Percentiles rank a stretch among this genome's conserved stretches.
Evolutionary conservation across 2,888 invertebrate species (phyloP).

Genomic region (Heliconius ismenius): DNA sequence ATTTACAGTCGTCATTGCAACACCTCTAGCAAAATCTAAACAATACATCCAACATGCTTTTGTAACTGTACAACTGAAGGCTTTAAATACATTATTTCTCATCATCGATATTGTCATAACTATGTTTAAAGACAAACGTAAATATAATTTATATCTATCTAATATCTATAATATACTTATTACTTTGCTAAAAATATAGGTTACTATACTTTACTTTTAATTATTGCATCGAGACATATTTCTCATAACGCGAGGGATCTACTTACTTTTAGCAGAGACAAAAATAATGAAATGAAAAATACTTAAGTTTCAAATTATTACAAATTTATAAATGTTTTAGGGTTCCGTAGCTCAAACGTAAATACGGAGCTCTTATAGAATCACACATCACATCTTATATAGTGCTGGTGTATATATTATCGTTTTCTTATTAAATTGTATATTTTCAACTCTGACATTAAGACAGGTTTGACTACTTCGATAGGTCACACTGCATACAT

Average conservation of each 20-base stretch:
- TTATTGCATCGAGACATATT: too few relatives aligned
- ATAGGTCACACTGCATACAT: slow-evolving; percentile 4
- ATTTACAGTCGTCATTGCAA: slow-evolving; percentile 17
- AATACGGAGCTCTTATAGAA: too few relatives aligned
- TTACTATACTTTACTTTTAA: too few relatives aligned
- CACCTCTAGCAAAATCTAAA: slow-evolving; percentile 28
- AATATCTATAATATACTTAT: background rate
- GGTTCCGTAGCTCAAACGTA: too few relatives aligned
- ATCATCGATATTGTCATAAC: background rate
- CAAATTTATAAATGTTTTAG: too few relatives aligned
- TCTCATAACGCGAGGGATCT: too few relatives aligned
- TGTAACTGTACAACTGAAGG: background rate
- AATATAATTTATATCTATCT: slow-evolving; percentile 1
- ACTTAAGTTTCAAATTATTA: too few relatives aligned
- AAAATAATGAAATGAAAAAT: too few relatives aligned
- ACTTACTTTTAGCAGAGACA: too few relatives aligned
- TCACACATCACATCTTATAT: too few relatives aligned
- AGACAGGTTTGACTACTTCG: slow-evolving; percentile 14
- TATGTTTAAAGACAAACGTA: background rate
- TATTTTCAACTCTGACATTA: slow-evolving; percentile 27
- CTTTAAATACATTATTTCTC: slow-evolving; percentile 1
- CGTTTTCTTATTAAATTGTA: slow-evolving; percentile 6
- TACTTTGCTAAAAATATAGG: background rate
- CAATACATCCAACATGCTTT: slow-evolving; percentile 21
- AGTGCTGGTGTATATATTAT: background rate